Percentiles rank a stretch among this genome's conserved stretches.
Evolutionary conservation across 2,797 vertebrate genomes (phyloP).

Genomic region (Sarcophilus harrisii): DNA sequence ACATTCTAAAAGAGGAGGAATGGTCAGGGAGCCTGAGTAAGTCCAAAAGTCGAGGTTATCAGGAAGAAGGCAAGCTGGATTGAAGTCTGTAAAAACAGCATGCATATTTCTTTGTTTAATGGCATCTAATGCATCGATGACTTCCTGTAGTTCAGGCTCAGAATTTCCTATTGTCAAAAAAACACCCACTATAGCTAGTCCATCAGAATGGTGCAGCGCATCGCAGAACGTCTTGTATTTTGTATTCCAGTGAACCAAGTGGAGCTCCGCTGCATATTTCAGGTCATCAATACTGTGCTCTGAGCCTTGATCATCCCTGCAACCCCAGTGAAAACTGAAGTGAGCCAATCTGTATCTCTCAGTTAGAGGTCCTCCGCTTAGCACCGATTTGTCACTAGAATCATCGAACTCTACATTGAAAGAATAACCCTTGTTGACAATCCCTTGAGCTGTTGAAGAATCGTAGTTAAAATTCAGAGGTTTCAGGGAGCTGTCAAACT

Average conservation of each 20-base stretch:
- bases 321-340: slow-evolving; percentile 99
- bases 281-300: slow-evolving; percentile 92
- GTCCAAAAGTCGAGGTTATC: slow-evolving; percentile 92
- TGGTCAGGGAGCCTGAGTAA: slow-evolving; percentile 95
- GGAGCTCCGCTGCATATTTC: slow-evolving; percentile 94
- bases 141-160: slow-evolving; percentile 89
- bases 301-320: slow-evolving; percentile 90
- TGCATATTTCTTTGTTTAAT: slow-evolving; percentile 91
- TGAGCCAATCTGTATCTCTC: slow-evolving; percentile 94
- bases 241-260: slow-evolving; percentile 98
- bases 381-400: slow-evolving; percentile 91
- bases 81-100: slow-evolving; percentile 88
- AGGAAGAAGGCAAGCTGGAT: slow-evolving; percentile 91
- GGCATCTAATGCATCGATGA: slow-evolving; percentile 87
- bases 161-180: slow-evolving; percentile 92
- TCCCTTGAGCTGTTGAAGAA: slow-evolving; percentile 85
- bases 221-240: slow-evolving; percentile 91
- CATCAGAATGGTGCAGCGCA: slow-evolving; percentile 90
- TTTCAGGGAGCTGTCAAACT: slow-evolving; percentile 87
- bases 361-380: slow-evolving; percentile 90
- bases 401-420: slow-evolving; percentile 96
- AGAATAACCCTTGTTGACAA: slow-evolving; percentile 96
- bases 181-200: slow-evolving; percentile 93
- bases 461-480: slow-evolving; percentile 90
- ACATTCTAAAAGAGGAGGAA: slow-evolving; percentile 94